Base-by-base conservation (phyloP, 2,797 vertebrate species). In the Rhincodon typus region DNA sequence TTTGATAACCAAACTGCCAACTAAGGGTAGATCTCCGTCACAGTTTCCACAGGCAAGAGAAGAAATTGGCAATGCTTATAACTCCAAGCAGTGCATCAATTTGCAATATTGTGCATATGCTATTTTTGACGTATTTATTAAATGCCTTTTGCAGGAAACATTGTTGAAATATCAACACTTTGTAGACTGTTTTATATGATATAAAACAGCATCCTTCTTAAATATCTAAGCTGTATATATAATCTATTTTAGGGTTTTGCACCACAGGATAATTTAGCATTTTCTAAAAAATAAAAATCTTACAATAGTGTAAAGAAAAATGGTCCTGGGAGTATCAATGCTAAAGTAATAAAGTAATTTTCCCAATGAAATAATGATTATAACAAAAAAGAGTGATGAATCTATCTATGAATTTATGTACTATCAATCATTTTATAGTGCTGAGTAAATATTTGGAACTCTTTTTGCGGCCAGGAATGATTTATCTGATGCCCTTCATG, bases 401-500 rank as follows among this genome's bases (percentile, higher is more conserved):
- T 77, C 94, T 50, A 94, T 50, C 70, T 70, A 74, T 95, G 57
- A 62, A 62, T 62, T 62, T 77, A 74, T 57, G 53, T 70, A 95
- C 77, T 77, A 77, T 77, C 94, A 95, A n/a, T n/a, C 72, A 77
- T 74, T 95, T 95, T 50, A 74, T 46, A 19, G 69, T 13, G 19
- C 94, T 77, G 53, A 72, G 94, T 95, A 95, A 72, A 95, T 95
- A 53, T 74, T 74, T 95, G 94, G 46, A 77, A 77, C 69, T 53
- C 70, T 53, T 77, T 95, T 57, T 72, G 94, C 42, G 23, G 50
- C 94, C 38, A 94, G 69, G 94, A 72, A 53, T 95, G 94, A 77
- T 70, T 95, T 95, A 95, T 77, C 94, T 95, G 94, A 95, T 95
- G 94, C 94, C 94, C 94, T 95, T 74, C 70, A 34, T 95, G 69